Percentiles rank a stretch among this genome's conserved stretches.
Conservation (phyloP, 37 sponge, comb jelly and placozoan species). For the Theonella swinhoei region DNA sequence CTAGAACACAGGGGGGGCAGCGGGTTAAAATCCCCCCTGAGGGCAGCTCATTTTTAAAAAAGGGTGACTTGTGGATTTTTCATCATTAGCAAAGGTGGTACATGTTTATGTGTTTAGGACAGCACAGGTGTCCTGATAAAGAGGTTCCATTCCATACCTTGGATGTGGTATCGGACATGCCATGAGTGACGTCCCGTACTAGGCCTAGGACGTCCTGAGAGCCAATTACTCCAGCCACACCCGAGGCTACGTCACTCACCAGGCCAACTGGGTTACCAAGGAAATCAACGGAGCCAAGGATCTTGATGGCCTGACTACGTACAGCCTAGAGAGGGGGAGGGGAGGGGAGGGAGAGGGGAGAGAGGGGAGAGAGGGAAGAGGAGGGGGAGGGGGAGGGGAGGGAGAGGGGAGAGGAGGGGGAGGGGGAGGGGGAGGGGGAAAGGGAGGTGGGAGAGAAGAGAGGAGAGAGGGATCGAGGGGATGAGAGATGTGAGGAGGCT, state of each 20-base stretch:
- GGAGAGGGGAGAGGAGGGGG: no score
- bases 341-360: constrained; percentile 21
- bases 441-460: no score
- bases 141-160: constrained; percentile 56
- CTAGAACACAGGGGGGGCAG: no score
- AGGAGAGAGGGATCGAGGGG: no score
- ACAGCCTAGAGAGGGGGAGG: constrained; percentile 39
- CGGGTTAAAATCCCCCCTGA: no score
- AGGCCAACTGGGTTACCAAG: constrained; percentile 94
- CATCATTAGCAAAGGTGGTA: not conserved
- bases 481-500: no score
- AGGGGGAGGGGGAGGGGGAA: not conserved
- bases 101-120: not conserved
- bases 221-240: constrained; percentile 76
- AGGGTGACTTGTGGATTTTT: no score
- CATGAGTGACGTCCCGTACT: constrained; percentile 89
- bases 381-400: constrained; percentile 16
- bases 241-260: constrained; percentile 82
- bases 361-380: constrained; percentile 1
- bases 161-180: constrained; percentile 88
- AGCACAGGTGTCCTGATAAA: not conserved
- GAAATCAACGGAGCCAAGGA: constrained; percentile 85
- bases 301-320: constrained; percentile 72
- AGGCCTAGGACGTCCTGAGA: constrained; percentile 77
- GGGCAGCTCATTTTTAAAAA: no score